Evolutionary conservation across 2,797 vertebrate genomes (phyloP), one percentile per base, ranked within the genome.

Genomic region (Dallia pectoralis): DNA sequence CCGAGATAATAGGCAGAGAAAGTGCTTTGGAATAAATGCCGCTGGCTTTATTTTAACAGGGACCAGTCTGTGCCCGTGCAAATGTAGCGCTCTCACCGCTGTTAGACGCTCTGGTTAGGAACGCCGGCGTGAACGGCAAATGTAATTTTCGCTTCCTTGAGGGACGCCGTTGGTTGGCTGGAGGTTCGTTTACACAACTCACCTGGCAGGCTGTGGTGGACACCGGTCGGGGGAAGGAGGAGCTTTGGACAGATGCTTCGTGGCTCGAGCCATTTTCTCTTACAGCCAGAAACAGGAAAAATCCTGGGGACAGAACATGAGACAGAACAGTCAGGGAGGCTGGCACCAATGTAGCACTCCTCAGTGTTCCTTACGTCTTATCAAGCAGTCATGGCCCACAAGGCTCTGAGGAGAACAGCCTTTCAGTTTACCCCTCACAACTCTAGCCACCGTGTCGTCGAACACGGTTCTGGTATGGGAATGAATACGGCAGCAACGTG

Each of bases 251-350:
- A 59, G 83, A 89, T 0, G 93, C 94, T 72, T 87, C 72, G 3
- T 77, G 88, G 0, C 72, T 77, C 1, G 86, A 85, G 68, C 81
- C 77, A 56, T 75, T 86, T 75, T 88, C 89, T 73, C 88, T 84
- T 32, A 94, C 89, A 79, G 87, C 89, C 68, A 97, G 82, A 77
- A 95, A 93, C 71, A 97, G 89, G 75, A 96, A 96, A 83, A 93
- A 90, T 59, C 95, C 96, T 97, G 80, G 25, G 75, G 71, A 12
- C 36, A 53, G 85, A 70, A 78, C 9, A 59, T 76, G 78, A 75
- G 81, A 78, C 32, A 67, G 71, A 22, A 83, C 51, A 83, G 48
- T 79, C 56, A 36, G 68, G 12, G 77, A 79, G 16, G 8, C 22
- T 75, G 8, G 67, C 11, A 65, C 48, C 65, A 29, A 72, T 56